Evolutionary conservation across 2,797 vertebrate genomes (phyloP).

Genomic region (Alectoris magna): DNA sequence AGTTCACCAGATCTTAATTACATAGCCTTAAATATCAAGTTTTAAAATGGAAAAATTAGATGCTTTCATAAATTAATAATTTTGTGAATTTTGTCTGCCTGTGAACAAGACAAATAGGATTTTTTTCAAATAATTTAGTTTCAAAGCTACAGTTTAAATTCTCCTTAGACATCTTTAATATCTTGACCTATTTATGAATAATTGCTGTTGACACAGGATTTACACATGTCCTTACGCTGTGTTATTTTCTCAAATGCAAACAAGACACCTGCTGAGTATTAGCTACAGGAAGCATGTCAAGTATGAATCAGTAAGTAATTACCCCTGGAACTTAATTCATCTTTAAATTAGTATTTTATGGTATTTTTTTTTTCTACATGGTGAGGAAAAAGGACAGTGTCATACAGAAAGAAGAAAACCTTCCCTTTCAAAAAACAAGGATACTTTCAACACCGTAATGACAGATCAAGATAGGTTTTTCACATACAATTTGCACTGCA

Average conservation of each 20-base stretch:
- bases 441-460: not conserved
- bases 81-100: not conserved
- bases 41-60: not conserved
- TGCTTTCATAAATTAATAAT: not conserved
- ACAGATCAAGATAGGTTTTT: not conserved
- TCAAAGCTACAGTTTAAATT: not conserved
- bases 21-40: not conserved
- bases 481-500: not conserved
- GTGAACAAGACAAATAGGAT: not conserved
- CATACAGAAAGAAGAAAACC: not conserved
- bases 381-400: not conserved
- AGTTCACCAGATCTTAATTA: not conserved
- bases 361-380: not conserved
- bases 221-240: not conserved
- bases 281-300: constrained; percentile 22
- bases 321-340: not conserved
- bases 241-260: constrained; percentile 38
- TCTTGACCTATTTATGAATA: constrained; percentile 4
- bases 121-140: not conserved
- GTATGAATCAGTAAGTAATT: constrained; percentile 49
- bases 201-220: constrained; percentile 32
- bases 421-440: not conserved
- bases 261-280: constrained; percentile 24
- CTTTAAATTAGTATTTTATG: constrained; percentile 20
- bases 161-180: constrained; percentile 12